Conservation (phyloP, 2,888 invertebrate species). For the Melieria crassipennis region DNA sequence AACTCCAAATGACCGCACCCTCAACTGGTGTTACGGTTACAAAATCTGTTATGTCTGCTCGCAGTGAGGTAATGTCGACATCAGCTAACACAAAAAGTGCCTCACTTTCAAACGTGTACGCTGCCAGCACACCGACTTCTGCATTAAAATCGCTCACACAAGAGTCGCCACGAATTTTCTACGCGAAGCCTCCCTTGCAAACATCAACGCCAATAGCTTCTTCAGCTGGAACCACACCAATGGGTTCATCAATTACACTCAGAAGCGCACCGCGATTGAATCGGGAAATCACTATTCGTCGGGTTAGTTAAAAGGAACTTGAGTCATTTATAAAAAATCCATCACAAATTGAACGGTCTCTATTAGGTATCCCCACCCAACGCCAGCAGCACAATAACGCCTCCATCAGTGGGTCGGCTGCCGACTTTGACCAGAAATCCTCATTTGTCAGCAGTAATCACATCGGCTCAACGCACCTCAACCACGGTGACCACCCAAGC, state of each 20-base stretch:
- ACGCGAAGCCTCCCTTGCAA: conserved; percentile 43
- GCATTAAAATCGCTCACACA: conserved; percentile 40
- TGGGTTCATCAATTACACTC: conserved; percentile 13
- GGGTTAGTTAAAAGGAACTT: conserved; percentile 34
- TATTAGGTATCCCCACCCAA: neutral
- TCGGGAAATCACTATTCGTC: conserved; percentile 32
- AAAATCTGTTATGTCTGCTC: conserved; percentile 40
- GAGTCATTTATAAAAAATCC: neutral
- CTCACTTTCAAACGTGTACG: conserved; percentile 9
- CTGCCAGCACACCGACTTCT: conserved; percentile 15
- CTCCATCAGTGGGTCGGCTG: conserved; percentile 11
- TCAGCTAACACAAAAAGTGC: conserved; percentile 22
- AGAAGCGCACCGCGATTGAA: conserved; percentile 34
- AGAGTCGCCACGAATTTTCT: conserved; percentile 47
- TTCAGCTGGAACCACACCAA: conserved; percentile 22
- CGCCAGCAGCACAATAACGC: conserved; percentile 13
- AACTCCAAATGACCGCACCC: conserved; percentile 22
- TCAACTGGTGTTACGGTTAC: conserved; percentile 13
- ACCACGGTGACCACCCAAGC: conserved; percentile 20
- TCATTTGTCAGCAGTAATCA: conserved; percentile 10
- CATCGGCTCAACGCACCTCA: conserved; percentile 6
- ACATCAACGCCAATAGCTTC: conserved; percentile 42
- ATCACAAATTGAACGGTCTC: neutral
- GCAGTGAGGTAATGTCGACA: conserved; percentile 38
- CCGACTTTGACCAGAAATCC: conserved; percentile 27